Percentiles rank a stretch among this genome's conserved stretches.
Conservation (phyloP, 1,140 invertebrate genomes). For the Papilio machaon region DNA sequence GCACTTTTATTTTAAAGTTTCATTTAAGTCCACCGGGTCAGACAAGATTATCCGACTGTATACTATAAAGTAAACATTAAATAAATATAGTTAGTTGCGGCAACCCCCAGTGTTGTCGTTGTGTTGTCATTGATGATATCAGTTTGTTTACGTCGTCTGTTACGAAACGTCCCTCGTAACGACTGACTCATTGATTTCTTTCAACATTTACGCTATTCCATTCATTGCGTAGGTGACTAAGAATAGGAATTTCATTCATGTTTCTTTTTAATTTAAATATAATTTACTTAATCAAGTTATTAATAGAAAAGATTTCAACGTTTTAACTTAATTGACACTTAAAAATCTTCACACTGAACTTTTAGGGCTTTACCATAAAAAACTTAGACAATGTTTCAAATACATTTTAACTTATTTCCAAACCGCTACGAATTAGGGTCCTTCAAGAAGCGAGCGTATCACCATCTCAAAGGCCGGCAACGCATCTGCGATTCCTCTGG, state of each 20-base stretch:
- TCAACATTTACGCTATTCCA: conserved; percentile 6
- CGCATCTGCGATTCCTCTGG: too few species aligned
- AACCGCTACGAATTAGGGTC: too few species aligned
- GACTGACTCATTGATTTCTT: conserved; percentile 34
- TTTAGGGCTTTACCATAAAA: background rate
- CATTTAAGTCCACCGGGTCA: background rate
- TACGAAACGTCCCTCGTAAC: conserved; percentile 31
- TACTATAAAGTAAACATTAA: background rate
- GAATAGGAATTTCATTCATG: background rate
- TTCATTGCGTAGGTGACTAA: background rate
- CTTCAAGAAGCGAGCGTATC: too few species aligned
- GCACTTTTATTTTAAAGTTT: background rate
- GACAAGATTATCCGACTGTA: background rate
- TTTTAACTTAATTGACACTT: background rate
- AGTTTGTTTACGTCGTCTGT: conserved; percentile 34
- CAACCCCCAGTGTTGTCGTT: background rate
- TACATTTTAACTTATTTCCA: too few species aligned
- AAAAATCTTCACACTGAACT: background rate
- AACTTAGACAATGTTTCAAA: too few species aligned
- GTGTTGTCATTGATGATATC: conserved; percentile 33
- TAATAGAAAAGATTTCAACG: conserved; percentile 1
- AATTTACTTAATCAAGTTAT: background rate
- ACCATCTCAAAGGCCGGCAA: too few species aligned
- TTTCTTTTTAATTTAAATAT: background rate
- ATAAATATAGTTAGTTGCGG: background rate